Base-by-base conservation (phyloP, 2,113 vertebrate species). In the Eublepharis macularius region DNA sequence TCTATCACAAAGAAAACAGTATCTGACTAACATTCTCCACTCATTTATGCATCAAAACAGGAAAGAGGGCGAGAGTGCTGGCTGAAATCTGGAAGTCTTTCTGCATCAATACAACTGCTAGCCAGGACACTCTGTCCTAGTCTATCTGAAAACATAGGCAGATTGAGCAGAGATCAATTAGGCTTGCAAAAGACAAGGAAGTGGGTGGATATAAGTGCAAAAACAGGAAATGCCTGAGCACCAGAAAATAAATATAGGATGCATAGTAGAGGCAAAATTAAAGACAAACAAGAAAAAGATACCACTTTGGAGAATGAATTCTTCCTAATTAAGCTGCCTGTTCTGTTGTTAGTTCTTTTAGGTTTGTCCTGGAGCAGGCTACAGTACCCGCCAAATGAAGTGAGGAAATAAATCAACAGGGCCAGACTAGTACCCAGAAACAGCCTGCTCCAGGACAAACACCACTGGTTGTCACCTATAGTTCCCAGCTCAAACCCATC, bases 11-110 rank as follows among this genome's bases (percentile, higher is more conserved):
- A 47, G 77, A 86, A 81, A 45, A 3, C 47, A 76, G 0, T 83
- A 79, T 66, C 86, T 90, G 81, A 83, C 88, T 74, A 91, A 90
- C 77, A 80, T 74, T 73, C 81, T 83, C 83, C 45, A 85, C 74
- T 72, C 43, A 84, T 76, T 34, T 89, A 78, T 82, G 85, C 81
- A 91, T 88, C 80, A 89, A 95, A 93, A 92, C 1, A 0, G 43
- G 75, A 86, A 43, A 3, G 49, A 88, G 60, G 13, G 54, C 82
- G 84, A 91, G 79, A 77, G 88, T 39, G 80, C 1, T 91, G 84
- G 88, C 81, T 81, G 63, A 90, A 90, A 83, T 51, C 78, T 91
- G 83, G 74, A 89, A 85, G 7, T 78, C 81, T 76, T 83, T 81
- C 69, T 88, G 84, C 88, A 88, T 86, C 75, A 91, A 90, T 65